These are phyloP conservation scores for Dendrolimus kikuchii DNA, from an alignment of 1,140 invertebrate species.

Conservation along the genomic window DNA sequence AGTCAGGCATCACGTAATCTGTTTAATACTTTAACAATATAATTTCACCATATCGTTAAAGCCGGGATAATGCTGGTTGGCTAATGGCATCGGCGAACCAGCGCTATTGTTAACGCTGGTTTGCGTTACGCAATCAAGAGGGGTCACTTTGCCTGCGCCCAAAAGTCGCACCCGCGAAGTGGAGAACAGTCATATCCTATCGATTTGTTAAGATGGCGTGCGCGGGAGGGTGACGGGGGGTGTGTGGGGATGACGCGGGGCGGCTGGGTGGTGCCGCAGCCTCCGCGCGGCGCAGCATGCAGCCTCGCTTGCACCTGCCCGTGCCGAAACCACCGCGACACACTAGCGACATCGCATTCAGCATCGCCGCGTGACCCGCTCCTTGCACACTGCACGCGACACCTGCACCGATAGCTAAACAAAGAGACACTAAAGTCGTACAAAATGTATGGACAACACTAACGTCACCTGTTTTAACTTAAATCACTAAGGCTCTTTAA, in stretches of 20 bases:
- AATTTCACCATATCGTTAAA: too few species aligned
- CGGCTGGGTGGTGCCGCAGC: slow-evolving; percentile 36
- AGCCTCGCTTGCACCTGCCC: slow-evolving; percentile 56
- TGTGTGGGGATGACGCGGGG: slow-evolving; percentile 31
- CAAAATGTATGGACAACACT: neutral
- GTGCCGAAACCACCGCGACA: slow-evolving; percentile 42
- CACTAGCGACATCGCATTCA: slow-evolving; percentile 42
- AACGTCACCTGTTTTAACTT: too few species aligned
- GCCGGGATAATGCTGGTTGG: neutral
- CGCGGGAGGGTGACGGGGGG: slow-evolving; percentile 46
- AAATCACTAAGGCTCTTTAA: too few species aligned
- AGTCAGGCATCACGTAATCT: too few species aligned
- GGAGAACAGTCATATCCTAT: slow-evolving; percentile 74
- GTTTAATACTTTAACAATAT: too few species aligned
- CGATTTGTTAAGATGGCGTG: slow-evolving; percentile 76
- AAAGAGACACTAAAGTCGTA: neutral
- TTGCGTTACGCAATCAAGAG: slow-evolving; percentile 47
- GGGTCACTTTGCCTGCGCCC: slow-evolving; percentile 59
- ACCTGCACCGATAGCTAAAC: neutral
- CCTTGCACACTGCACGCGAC: slow-evolving; percentile 8
- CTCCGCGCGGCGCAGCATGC: slow-evolving; percentile 52
- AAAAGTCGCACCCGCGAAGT: slow-evolving; percentile 64
- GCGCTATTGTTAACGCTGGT: slow-evolving; percentile 19
- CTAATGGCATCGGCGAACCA: too few species aligned
- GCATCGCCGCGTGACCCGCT: neutral